phyloP scores from a whole-genome alignment of 2,797 vertebrate species.

The Taenioides sp. region DNA sequence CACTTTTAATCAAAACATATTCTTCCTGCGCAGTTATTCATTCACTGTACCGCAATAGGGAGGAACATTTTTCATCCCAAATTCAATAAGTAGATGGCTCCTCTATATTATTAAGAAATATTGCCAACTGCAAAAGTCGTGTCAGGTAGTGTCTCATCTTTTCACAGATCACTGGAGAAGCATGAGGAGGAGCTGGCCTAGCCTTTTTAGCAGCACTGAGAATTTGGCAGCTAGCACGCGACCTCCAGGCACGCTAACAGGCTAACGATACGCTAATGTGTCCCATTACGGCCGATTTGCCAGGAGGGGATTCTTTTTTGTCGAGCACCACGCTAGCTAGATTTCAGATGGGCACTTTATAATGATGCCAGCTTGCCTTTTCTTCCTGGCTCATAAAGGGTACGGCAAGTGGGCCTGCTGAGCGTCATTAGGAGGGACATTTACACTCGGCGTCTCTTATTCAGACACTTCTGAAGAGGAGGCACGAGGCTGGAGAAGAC shows the following conservation, averaged over 20 bases:
- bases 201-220: slow-evolving; percentile 56
- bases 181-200: slow-evolving; percentile 46
- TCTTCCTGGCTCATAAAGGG: slow-evolving; percentile 79
- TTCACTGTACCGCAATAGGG: too few relatives aligned
- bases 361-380: slow-evolving; percentile 75
- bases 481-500: slow-evolving; percentile 59
- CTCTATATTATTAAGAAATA: slow-evolving; percentile 28
- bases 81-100: not conserved
- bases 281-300: slow-evolving; percentile 81
- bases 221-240: slow-evolving; percentile 68
- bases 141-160: slow-evolving; percentile 42
- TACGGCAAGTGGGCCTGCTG: slow-evolving; percentile 76
- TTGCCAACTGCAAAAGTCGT: slow-evolving; percentile 22
- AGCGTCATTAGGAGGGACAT: slow-evolving; percentile 81
- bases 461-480: slow-evolving; percentile 74
- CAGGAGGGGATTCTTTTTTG: slow-evolving; percentile 78
- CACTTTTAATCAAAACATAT: not conserved
- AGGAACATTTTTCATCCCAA: slow-evolving; percentile 1
- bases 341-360: slow-evolving; percentile 74
- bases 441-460: slow-evolving; percentile 72
- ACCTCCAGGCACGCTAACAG: slow-evolving; percentile 78
- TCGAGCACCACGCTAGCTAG: slow-evolving; percentile 72
- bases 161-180: slow-evolving; percentile 61
- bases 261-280: slow-evolving; percentile 81
- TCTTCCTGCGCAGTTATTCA: not conserved